Evolutionary conservation across 2,113 vertebrate genomes (phyloP).

Genomic region (Pseudopodoces humilis): DNA sequence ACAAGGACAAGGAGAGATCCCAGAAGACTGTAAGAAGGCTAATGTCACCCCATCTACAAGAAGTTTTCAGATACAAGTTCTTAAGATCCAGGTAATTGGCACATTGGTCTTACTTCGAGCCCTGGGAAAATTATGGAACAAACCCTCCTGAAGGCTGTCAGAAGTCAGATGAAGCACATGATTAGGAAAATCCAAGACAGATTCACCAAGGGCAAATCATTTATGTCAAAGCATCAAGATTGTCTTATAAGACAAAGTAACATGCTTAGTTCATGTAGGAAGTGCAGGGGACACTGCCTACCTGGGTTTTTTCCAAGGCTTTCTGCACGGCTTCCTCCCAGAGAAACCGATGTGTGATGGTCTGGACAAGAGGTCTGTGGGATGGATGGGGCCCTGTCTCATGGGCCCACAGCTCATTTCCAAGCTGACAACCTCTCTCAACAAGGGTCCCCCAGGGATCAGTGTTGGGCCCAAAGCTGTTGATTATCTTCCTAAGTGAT

Average conservation of each 20-base stretch:
- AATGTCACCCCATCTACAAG: not conserved
- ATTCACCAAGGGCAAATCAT: not conserved
- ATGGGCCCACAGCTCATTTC: not conserved
- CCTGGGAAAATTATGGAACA: not conserved
- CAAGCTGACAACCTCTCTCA: not conserved
- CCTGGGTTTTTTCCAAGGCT: not conserved
- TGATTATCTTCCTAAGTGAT: not conserved
- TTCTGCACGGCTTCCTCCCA: not conserved
- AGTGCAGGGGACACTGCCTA: not conserved
- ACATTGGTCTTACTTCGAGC: not conserved
- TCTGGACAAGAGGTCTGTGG: not conserved
- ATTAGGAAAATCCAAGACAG: not conserved
- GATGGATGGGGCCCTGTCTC: not conserved
- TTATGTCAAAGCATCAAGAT: not conserved
- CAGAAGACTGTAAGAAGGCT: not conserved
- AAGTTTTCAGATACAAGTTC: not conserved
- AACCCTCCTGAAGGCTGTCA: not conserved
- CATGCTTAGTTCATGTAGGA: not conserved
- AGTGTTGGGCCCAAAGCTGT: not conserved
- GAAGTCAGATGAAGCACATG: not conserved
- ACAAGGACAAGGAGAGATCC: not conserved
- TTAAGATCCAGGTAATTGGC: not conserved
- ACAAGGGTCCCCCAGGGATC: accelerated
- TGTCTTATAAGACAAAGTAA: not conserved
- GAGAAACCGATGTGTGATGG: accelerated